Evolutionary conservation across 1,140 invertebrate species (phyloP).

Genomic region (Lepidostoma basale): DNA sequence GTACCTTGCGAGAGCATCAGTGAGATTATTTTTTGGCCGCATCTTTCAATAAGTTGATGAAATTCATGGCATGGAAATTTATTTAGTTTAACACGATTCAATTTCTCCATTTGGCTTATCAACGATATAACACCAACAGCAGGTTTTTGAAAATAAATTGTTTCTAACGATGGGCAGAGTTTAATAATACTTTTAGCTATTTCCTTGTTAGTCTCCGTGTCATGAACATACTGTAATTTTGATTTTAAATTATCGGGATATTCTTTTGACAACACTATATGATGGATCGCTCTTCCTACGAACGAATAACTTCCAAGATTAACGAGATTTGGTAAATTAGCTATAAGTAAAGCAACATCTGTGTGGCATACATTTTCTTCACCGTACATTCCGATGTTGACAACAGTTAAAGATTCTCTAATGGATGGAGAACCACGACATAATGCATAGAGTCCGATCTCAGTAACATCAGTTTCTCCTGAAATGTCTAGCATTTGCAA

Average conservation of each 20-base stretch:
- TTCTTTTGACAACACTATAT: slow-evolving; percentile 61
- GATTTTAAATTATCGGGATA: slow-evolving; percentile 60
- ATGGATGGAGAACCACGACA: slow-evolving; percentile 57
- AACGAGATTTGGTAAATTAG: slow-evolving; percentile 65
- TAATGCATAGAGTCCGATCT: slow-evolving; percentile 64
- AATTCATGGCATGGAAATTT: slow-evolving; percentile 67
- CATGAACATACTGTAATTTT: slow-evolving; percentile 67
- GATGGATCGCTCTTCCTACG: slow-evolving; percentile 64
- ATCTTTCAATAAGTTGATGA: slow-evolving; percentile 61
- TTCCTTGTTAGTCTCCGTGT: slow-evolving; percentile 63
- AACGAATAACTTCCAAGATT: slow-evolving; percentile 68
- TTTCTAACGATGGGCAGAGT: slow-evolving; percentile 65
- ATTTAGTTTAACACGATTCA: slow-evolving; percentile 66
- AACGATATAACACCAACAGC: slow-evolving; percentile 60
- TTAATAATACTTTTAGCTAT: slow-evolving; percentile 63
- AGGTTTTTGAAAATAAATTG: slow-evolving; percentile 66
- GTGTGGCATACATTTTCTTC: slow-evolving; percentile 69
- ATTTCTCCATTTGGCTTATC: slow-evolving; percentile 58
- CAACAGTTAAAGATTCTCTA: slow-evolving; percentile 62
- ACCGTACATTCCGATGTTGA: slow-evolving; percentile 69
- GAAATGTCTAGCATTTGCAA: slow-evolving; percentile 68
- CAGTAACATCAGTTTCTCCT: slow-evolving; percentile 68
- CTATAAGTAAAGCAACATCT: slow-evolving; percentile 65
- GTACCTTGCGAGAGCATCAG: slow-evolving; percentile 67
- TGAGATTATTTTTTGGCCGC: slow-evolving; percentile 62